Evolutionary conservation across 2,888 invertebrate genomes (phyloP).

Genomic region (Heliconius sara): DNA sequence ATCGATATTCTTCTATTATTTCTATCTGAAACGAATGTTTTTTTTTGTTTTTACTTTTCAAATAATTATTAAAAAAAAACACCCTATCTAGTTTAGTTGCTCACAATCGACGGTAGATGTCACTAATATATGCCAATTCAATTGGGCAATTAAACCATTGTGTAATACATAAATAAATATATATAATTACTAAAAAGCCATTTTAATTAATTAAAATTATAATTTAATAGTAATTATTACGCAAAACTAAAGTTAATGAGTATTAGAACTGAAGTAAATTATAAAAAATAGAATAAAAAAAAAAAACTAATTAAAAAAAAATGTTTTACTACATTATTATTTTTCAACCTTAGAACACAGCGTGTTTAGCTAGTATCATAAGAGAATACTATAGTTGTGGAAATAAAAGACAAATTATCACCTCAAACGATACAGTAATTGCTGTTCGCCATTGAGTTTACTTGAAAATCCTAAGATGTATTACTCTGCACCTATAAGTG

Average conservation of each 20-base stretch:
- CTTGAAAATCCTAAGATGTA: slow-evolving; percentile 24
- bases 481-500: slow-evolving; percentile 34
- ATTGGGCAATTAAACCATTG: slow-evolving; percentile 11
- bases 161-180: background rate
- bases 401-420: slow-evolving; percentile 20
- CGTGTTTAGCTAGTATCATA: background rate
- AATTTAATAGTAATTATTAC: background rate
- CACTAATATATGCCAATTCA: background rate
- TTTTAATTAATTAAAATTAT: background rate
- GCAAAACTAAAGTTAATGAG: background rate
- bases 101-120: slow-evolving; percentile 11
- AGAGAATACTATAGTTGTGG: background rate
- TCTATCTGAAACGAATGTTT: background rate
- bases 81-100: background rate
- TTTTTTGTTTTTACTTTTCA: background rate
- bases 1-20: no score
- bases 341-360: background rate
- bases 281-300: background rate
- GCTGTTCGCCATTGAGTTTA: slow-evolving; percentile 1
- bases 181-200: background rate
- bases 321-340: background rate
- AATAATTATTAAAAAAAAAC: background rate
- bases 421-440: slow-evolving; percentile 17
- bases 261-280: background rate
- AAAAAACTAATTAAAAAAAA: background rate